Percentiles rank a stretch among this genome's conserved stretches.
Evolutionary conservation across 2,888 invertebrate genomes (phyloP).

Genomic region (Sarcophaga carnaria): DNA sequence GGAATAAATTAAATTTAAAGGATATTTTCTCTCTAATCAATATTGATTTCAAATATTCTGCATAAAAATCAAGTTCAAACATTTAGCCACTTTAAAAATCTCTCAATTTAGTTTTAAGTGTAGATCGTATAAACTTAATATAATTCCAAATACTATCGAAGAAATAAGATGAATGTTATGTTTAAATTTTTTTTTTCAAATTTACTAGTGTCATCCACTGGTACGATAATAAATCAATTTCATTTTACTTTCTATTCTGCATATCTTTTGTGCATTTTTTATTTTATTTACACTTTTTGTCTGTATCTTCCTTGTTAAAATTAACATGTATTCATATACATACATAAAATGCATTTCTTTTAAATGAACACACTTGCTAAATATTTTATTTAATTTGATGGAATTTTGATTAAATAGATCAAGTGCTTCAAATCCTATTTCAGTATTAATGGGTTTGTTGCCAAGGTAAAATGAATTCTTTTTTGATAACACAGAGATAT

Average conservation of each 20-base stretch:
- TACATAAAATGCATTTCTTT: not conserved
- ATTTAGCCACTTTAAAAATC: no score
- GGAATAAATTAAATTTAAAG: no score
- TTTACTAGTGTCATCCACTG: not conserved
- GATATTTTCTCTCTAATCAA: no score
- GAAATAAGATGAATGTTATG: no score
- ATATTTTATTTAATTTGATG: not conserved
- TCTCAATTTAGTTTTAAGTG: no score
- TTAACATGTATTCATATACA: not conserved
- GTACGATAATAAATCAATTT: constrained; percentile 35
- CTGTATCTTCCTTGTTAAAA: constrained; percentile 24
- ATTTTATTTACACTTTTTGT: constrained; percentile 51
- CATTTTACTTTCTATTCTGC: constrained; percentile 70
- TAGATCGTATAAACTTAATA: no score
- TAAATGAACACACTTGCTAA: not conserved
- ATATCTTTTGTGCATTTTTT: constrained; percentile 72
- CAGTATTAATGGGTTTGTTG: constrained; percentile 95
- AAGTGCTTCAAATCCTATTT: constrained; percentile 92
- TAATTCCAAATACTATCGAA: no score
- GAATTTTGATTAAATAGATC: constrained; percentile 84
- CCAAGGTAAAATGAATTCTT: constrained; percentile 88
- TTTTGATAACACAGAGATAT: constrained; percentile 16
- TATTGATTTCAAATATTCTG: no score
- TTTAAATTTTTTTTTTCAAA: no score
- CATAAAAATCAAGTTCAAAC: no score